A percentile compares a stretch with the other conserved stretches of the same genome.
phyloP scores from a whole-genome alignment of 2,888 invertebrate species.

The Drosophila subquinaria region DNA sequence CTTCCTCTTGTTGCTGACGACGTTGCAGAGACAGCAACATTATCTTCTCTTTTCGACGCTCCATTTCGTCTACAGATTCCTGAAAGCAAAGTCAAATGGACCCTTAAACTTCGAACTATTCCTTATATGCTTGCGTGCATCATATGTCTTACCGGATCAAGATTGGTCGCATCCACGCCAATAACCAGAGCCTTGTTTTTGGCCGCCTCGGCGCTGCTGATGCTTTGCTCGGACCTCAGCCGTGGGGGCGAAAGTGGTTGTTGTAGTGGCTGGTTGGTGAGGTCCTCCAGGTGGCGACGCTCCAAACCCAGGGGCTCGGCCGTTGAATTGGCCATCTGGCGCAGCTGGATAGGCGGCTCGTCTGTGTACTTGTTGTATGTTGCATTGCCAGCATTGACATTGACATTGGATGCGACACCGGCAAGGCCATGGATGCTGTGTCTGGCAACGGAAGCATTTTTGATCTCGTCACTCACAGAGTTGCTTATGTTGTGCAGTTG shows the following conservation, averaged over 20 bases:
- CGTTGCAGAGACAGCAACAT: constrained; percentile 95
- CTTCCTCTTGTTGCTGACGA: constrained; percentile 95
- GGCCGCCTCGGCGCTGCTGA: constrained; percentile 81
- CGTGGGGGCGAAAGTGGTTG: constrained; percentile 77
- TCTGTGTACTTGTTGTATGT: constrained; percentile 85
- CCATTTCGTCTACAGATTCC: constrained; percentile 96
- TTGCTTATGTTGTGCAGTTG: constrained; percentile 86
- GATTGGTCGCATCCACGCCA: constrained; percentile 88
- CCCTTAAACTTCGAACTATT: no score
- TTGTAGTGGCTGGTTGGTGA: constrained; percentile 74
- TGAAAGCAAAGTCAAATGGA: constrained; percentile 81
- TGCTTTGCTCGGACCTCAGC: constrained; percentile 71
- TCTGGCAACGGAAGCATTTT: constrained; percentile 84
- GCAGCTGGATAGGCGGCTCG: constrained; percentile 82
- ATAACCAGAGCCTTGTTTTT: constrained; percentile 88
- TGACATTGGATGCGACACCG: constrained; percentile 53
- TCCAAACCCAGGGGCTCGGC: constrained; percentile 56
- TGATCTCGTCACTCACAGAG: constrained; percentile 66
- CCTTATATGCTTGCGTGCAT: background rate
- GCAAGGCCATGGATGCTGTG: constrained; percentile 75
- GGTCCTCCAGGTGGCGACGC: constrained; percentile 82
- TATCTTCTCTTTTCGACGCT: constrained; percentile 95
- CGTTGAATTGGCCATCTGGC: constrained; percentile 71
- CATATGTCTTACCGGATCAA: constrained; percentile 88
- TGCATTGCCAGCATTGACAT: constrained; percentile 73